These are phyloP conservation scores for Dasypolia templi DNA, from an alignment of 2,888 invertebrate genomes.

Conservation along the genomic window DNA sequence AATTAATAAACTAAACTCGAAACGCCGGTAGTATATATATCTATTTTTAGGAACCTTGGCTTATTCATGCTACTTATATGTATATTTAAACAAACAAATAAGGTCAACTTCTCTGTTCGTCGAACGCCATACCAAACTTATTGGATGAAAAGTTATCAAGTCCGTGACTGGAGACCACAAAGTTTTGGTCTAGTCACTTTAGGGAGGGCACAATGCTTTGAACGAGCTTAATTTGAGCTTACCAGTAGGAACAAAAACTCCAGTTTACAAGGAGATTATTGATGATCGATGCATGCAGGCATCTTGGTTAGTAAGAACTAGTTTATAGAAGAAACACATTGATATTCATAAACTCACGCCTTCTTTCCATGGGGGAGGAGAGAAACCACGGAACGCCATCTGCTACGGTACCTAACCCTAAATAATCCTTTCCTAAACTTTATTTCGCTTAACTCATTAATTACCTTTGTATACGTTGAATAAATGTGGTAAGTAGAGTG, in stretches of 20 bases:
- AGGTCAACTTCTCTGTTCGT: not conserved
- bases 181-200: not conserved
- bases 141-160: conserved; percentile 15
- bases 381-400: no score
- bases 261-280: conserved; percentile 2
- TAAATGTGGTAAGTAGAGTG: no score
- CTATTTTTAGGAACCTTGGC: not conserved
- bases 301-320: not conserved
- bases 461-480: no score
- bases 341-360: no score
- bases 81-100: conserved; percentile 1
- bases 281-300: not conserved
- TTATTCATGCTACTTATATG: not conserved
- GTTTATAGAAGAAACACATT: no score
- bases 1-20: not conserved
- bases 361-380: no score
- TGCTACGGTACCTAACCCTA: no score
- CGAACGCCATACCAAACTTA: conserved; percentile 4
- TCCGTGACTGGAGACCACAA: conserved; percentile 32
- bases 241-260: not conserved
- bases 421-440: no score
- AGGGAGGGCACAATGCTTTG: not conserved
- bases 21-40: not conserved
- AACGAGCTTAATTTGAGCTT: not conserved
- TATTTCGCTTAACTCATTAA: no score